Conservation (phyloP, 1,140 invertebrate species). For the Lucilia cuprina region DNA sequence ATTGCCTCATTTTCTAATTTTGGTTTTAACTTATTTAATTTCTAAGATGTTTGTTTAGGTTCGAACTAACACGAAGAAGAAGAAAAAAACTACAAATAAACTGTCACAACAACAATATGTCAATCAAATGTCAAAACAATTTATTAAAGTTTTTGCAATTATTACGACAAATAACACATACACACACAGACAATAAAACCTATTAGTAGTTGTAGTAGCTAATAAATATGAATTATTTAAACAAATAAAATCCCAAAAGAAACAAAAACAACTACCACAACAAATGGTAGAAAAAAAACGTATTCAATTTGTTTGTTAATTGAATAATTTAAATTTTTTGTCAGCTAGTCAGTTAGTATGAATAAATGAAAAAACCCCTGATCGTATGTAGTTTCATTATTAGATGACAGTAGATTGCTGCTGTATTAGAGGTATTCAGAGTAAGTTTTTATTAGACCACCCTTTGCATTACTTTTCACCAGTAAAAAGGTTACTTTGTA, state of each 20-base stretch:
- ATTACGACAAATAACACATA: no score
- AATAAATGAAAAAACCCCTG: background rate
- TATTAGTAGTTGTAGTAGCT: background rate
- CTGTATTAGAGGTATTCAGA: background rate
- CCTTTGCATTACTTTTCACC: no score
- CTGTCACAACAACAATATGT: constrained; percentile 15
- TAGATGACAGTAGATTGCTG: background rate
- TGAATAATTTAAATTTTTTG: constrained; percentile 13
- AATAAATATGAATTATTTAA: background rate
- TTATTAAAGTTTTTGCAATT: constrained; percentile 14
- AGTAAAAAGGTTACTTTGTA: no score
- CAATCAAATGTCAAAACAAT: constrained; percentile 31
- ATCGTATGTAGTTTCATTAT: background rate
- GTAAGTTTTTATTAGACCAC: no score
- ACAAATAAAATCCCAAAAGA: background rate
- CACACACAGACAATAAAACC: no score
- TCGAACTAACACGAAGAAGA: background rate
- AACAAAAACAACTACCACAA: background rate
- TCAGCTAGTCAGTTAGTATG: background rate
- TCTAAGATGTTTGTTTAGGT: constrained; percentile 3
- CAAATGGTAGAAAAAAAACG: background rate
- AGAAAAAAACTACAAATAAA: background rate
- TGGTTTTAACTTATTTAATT: background rate
- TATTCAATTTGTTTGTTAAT: constrained; percentile 7
- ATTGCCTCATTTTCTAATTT: background rate